These are phyloP conservation scores for Tipula confusa DNA, from an alignment of 2,888 invertebrate genomes.

Conservation along the genomic window DNA sequence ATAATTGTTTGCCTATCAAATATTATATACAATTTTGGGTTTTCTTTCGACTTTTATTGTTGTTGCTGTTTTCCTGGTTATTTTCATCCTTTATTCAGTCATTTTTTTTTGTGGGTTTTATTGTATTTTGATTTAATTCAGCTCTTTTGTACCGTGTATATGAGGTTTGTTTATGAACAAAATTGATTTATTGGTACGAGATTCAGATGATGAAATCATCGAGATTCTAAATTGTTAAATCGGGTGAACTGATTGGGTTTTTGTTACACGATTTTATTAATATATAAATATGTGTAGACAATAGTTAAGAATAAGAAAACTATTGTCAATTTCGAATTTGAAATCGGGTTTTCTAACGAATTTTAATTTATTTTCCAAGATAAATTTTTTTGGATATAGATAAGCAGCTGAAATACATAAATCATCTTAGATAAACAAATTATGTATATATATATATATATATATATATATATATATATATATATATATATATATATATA, in stretches of 20 bases:
- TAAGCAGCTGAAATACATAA: not conserved
- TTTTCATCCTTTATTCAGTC: not conserved
- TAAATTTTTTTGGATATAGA: not conserved
- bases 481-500: too few species aligned
- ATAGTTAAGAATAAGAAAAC: too few species aligned
- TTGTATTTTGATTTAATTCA: not conserved
- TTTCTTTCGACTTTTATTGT: not conserved
- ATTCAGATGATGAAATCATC: too few species aligned
- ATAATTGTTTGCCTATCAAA: not conserved
- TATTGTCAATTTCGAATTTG: too few species aligned
- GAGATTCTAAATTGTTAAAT: too few species aligned
- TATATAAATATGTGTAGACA: too few species aligned
- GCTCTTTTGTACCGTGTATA: not conserved
- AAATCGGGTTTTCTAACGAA: too few species aligned
- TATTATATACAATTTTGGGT: not conserved
- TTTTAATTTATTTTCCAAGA: too few species aligned
- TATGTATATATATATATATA: too few species aligned
- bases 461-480: too few species aligned
- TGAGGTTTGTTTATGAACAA: not conserved
- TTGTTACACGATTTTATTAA: too few species aligned
- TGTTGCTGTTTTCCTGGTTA: not conserved
- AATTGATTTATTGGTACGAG: not conserved
- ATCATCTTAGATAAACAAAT: not conserved
- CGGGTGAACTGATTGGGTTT: too few species aligned
- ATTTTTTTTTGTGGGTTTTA: not conserved